Evolutionary conservation across 2,888 invertebrate species (phyloP), one percentile per base, ranked within the genome.

Genomic region (Slavum lentiscoides): DNA sequence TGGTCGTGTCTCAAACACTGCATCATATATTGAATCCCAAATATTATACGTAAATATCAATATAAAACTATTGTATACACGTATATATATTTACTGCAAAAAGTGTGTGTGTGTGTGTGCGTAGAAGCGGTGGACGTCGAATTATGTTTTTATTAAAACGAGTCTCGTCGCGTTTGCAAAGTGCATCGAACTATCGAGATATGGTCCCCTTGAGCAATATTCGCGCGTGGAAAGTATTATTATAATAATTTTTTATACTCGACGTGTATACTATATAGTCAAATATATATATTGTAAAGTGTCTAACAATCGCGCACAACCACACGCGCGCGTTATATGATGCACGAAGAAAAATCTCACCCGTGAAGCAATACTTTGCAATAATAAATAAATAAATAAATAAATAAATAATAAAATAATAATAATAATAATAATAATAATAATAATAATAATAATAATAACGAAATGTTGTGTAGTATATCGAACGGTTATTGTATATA

Each of bases 181-280:
- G 77, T 77, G 77, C 77, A 70, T 77, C 70, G 77, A 77, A 77
- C 77, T 77, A 69, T 69, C 49, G 77, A 77, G 49, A 43, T 43
- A 30, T 43, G 43, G 61, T 37, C 70, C 77, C 77, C 77, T 61
- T 61, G 70, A 69, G 69, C 77, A 53, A 70, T 62, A 69, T 49
- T 30, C 30, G 30, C 30, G 21, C 39, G 61, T 77, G 77, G 77
- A 77, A 77, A 77, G 77, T 77, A 75, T 30, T 13, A 49, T 49
- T 13, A 75, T 30, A 9, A 43, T 43, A 9, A 43, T 66, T 58
- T 66, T 66, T 39, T 39, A 53, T 62, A n/a, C 58, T 5, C 6
- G 1, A 30, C 4, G 30, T 4, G 4, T 30, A 30, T 30, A 30
- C 4, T 30, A 30, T 49, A 17, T 59, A 75, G 74, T 67, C 74